Percentiles rank a stretch among this genome's conserved stretches.
Evolutionary conservation across 2,888 invertebrate genomes (phyloP).

Genomic region (Cremastinae sp.): DNA sequence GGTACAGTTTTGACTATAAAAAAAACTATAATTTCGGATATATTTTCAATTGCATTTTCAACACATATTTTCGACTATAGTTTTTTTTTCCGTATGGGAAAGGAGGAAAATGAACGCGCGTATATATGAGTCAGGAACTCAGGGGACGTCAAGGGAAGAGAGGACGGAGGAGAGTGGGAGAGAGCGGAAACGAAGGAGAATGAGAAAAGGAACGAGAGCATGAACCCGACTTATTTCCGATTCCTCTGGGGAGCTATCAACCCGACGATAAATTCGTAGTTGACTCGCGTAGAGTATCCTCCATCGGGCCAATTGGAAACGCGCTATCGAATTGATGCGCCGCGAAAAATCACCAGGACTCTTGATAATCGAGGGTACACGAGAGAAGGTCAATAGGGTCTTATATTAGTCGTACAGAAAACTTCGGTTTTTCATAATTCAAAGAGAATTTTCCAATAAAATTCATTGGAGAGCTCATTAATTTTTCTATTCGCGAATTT

Average conservation of each 20-base stretch:
- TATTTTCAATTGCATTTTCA: too few species aligned
- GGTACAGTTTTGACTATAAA: too few species aligned
- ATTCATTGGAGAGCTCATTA: too few species aligned
- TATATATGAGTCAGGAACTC: too few species aligned
- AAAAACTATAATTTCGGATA: too few species aligned
- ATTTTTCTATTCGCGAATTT: too few species aligned
- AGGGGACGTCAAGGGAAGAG: too few species aligned
- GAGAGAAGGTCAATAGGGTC: slow-evolving; percentile 3
- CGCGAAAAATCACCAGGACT: slow-evolving; percentile 43
- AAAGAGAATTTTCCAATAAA: too few species aligned
- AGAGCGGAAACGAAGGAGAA: slow-evolving; percentile 12
- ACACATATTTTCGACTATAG: too few species aligned
- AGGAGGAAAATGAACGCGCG: background rate
- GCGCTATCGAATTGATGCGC: slow-evolving; percentile 46
- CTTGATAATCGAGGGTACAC: slow-evolving; percentile 53
- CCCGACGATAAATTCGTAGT: slow-evolving; percentile 65
- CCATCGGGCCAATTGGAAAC: slow-evolving; percentile 61
- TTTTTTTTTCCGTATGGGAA: too few species aligned
- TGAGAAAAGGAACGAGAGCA: slow-evolving; percentile 42
- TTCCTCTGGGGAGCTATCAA: slow-evolving; percentile 55
- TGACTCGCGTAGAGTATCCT: slow-evolving; percentile 63
- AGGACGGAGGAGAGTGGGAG: background rate
- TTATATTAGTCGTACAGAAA: slow-evolving; percentile 3
- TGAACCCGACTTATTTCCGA: slow-evolving; percentile 53
- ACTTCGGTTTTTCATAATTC: slow-evolving; percentile 1